Evolutionary conservation across 2,888 invertebrate genomes (phyloP).

Genomic region (Synanthedon formicaeformis): DNA sequence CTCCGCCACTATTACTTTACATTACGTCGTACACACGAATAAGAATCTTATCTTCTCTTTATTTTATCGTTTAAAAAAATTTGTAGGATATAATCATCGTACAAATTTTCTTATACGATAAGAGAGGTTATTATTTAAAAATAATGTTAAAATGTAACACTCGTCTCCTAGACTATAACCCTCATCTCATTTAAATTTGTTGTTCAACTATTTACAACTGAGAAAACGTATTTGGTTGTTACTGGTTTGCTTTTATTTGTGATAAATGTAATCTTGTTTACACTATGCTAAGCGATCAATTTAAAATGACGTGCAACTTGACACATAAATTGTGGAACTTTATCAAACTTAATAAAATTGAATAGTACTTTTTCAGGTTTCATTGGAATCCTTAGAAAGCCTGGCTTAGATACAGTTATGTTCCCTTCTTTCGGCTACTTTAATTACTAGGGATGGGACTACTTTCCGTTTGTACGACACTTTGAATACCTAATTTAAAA

Average conservation of each 20-base stretch:
- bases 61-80: too few relatives aligned
- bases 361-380: not conserved
- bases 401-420: conserved; percentile 12
- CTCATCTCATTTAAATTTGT: conserved; percentile 37
- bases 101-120: too few relatives aligned
- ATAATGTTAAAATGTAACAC: too few relatives aligned
- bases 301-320: not conserved
- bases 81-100: too few relatives aligned
- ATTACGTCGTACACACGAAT: too few relatives aligned
- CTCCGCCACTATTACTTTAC: too few relatives aligned
- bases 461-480: too few relatives aligned
- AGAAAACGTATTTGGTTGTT: conserved; percentile 13
- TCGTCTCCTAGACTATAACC: conserved; percentile 17
- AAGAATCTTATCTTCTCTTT: too few relatives aligned
- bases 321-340: not conserved
- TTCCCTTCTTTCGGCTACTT: conserved; percentile 17
- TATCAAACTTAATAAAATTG: not conserved
- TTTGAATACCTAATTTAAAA: too few relatives aligned
- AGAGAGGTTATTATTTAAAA: too few relatives aligned
- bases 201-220: conserved; percentile 32
- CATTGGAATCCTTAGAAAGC: conserved; percentile 11
- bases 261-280: not conserved
- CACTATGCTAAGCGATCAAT: not conserved
- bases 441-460: not conserved
- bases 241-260: not conserved